Percentiles rank a stretch among this genome's conserved stretches.
These are phyloP conservation scores for Drosophila equinoxialis DNA, from an alignment of 1,140 invertebrate species.

Conservation along the genomic window DNA sequence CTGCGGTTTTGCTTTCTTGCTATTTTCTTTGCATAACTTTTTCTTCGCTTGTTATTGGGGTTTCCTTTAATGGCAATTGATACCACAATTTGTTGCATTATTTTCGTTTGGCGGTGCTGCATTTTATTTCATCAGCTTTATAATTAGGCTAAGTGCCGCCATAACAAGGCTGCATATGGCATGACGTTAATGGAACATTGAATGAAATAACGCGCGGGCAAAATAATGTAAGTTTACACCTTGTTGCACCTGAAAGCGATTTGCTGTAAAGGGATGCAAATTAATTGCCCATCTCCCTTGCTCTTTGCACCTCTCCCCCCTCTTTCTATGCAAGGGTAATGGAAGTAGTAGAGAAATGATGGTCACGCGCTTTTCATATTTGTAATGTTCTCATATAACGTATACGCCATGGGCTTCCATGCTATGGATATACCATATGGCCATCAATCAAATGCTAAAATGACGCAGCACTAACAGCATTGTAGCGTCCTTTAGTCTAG, in stretches of 20 bases:
- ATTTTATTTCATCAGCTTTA: slow-evolving; percentile 34
- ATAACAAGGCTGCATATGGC: slow-evolving; percentile 22
- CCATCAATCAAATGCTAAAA: slow-evolving; percentile 73
- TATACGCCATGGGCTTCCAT: slow-evolving; percentile 44
- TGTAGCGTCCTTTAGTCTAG: slow-evolving; percentile 17
- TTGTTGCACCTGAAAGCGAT: slow-evolving; percentile 60
- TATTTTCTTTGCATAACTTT: not conserved
- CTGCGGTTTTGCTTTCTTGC: slow-evolving; percentile 13
- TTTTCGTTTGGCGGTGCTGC: slow-evolving; percentile 16
- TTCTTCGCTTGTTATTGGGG: not conserved
- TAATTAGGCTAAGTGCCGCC: slow-evolving; percentile 49
- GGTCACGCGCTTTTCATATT: slow-evolving; percentile 64
- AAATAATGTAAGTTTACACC: slow-evolving; percentile 14
- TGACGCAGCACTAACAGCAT: slow-evolving; percentile 47
- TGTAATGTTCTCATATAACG: slow-evolving; percentile 68
- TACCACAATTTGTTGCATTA: slow-evolving; percentile 25
- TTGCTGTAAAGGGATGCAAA: slow-evolving; percentile 59
- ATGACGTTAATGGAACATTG: not conserved
- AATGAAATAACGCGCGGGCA: slow-evolving; percentile 1
- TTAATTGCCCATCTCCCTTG: slow-evolving; percentile 39
- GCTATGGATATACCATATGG: slow-evolving; percentile 39
- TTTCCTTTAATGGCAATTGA: not conserved
- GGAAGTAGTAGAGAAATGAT: slow-evolving; percentile 23
- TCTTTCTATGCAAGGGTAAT: not conserved
- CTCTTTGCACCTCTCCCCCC: too few species aligned